Base-by-base conservation (phyloP, 2,797 vertebrate genomes). In the Erethizon dorsatum region DNA sequence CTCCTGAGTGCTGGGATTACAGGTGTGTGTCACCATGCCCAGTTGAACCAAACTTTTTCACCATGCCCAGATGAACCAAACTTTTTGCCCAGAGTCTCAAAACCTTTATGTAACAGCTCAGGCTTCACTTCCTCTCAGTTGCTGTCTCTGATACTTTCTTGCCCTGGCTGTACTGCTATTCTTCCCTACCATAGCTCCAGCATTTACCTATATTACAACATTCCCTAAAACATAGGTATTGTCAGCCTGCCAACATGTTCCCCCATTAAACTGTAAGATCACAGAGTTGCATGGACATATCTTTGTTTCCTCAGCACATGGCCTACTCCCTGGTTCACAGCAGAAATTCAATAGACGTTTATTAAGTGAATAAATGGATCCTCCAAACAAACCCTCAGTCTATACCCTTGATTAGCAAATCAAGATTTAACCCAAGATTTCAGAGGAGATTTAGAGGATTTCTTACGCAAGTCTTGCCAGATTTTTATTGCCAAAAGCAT, bases 391-490 rank as follows among this genome's bases (percentile, higher is more conserved):
- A 61, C 20, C 41, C 73, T 31, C 12, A 77, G 26, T 75, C 57
- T 92, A 91, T 77, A 95, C 37, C 59, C 26, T 65, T 41, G 31
- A 95, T 92, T 85, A 91, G 56, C 56, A 94, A 75, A 94, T 91
- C 24, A 90, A 88, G 28, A 88, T 82, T 91, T 50, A 95, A 87
- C 4, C 83, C 24, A 87, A 96, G 78, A 91, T 67, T 91, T 94
- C 45, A 89, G 54, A 91, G 31, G n/a, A n/a, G n/a, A 90, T 59
- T 90, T 94, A 95, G n/a, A 94, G 78, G 24, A 83, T 83, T 96
- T 97, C 78, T 95, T 77, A 73, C 4, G 52, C 18, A 96, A 94
- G 90, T 95, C 73, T 96, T 85, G 41, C 56, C 56, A 69, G 37
- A 33, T 92, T 73, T 85, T 94, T 93, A 82, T 88, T 91, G 45